Evolutionary conservation across 2,113 vertebrate species (phyloP), one percentile per base, ranked within the genome.

Genomic region (Aptenodytes forsteri): DNA sequence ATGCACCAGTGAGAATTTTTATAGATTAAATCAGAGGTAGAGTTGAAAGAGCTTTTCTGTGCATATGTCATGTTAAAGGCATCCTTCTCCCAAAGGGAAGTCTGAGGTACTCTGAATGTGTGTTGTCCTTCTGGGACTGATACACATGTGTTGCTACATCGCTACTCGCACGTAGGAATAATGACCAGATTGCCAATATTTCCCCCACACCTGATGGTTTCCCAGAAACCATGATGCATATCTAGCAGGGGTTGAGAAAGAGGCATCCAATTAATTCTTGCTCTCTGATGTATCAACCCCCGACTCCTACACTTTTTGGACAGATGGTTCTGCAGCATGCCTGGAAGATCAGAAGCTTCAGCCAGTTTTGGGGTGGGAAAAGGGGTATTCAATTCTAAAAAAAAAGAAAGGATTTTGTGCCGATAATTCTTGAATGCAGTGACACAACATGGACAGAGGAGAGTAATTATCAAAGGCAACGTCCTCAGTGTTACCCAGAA

Each of bases 201-300:
- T 25, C 34, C 84, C 64, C 81, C 73, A 69, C 78, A 25, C 82
- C 29, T 86, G 82, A 40, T 29, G 52, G 81, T 65, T 95, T 96
- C 90, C 73, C 96, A 95, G 97, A 97, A 97, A 96, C 95, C 25
- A 9, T 13, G 97, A 97, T 97, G 79, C 10, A 11, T 44, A 95
- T 95, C 95, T 90, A 81, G 42, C 58, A 93, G 52, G 54, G 66
- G 30, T 97, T 97, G 92, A 62, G 96, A 97, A 97, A 97, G 90
- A 96, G 34, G 16, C 29, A 50, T 21, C 82, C 70, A 69, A 96
- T 96, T 94, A 93, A 88, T 86, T 56, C 56, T 66, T 85, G 36
- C 66, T 62, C 32, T 46, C 44, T 83, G 61, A 69, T 42, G 36
- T 19, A 96, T 77, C 84, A 97, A 46, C 49, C 56, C 78, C 73